Conservation (phyloP, 2,797 vertebrate species). For the Ibycter americanus region DNA sequence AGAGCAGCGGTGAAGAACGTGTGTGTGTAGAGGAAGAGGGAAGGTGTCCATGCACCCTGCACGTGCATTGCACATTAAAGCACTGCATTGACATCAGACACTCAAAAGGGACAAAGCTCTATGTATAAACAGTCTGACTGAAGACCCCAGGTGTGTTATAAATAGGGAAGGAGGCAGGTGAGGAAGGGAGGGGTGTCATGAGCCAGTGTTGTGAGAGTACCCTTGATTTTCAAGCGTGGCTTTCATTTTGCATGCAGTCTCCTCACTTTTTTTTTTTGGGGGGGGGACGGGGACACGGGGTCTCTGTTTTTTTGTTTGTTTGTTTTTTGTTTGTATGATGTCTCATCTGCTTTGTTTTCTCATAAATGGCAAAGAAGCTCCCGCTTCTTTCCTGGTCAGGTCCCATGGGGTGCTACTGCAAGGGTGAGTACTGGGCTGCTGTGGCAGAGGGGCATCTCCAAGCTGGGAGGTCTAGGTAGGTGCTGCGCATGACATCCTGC, state of each 20-base stretch:
- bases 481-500: accelerated
- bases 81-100: not conserved
- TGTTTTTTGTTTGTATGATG: not conserved
- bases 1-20: not conserved
- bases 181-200: not conserved
- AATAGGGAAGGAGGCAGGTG: not conserved
- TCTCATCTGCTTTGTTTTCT: not conserved
- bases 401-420: accelerated
- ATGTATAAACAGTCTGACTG: accelerated
- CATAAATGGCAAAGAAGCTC: not conserved
- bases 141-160: not conserved
- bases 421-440: accelerated
- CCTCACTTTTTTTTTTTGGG: not conserved
- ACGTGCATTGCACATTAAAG: not conserved
- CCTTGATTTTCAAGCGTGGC: not conserved
- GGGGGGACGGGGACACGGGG: too few species aligned
- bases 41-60: not conserved
- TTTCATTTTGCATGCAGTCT: not conserved
- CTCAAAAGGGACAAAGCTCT: not conserved
- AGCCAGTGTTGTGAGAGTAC: not conserved
- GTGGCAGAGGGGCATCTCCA: accelerated
- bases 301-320: too few species aligned
- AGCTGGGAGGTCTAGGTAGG: not conserved
- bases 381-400: accelerated
- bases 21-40: not conserved